Conservation (phyloP, 2,888 invertebrate species). For the Erebia epiphron region DNA sequence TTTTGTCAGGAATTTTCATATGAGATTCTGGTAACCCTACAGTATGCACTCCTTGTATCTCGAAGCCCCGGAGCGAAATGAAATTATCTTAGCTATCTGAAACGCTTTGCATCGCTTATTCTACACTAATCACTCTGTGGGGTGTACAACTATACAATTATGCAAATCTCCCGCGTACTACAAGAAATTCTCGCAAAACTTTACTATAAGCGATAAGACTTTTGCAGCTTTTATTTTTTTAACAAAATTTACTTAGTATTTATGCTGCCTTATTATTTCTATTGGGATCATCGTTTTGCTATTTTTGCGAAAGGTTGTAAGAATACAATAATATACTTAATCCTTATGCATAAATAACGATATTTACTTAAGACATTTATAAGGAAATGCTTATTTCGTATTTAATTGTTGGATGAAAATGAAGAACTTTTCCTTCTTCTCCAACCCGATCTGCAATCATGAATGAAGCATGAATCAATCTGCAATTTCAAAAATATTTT, state of each 20-base stretch:
- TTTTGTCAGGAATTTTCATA: neutral
- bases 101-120: neutral
- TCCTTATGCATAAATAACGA: neutral
- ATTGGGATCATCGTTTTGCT: neutral
- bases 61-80: neutral
- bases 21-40: neutral
- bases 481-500: too few species aligned
- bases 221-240: neutral
- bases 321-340: neutral
- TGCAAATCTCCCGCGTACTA: constrained; percentile 3
- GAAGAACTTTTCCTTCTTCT: too few species aligned
- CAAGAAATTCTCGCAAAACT: constrained; percentile 9
- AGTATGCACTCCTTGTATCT: constrained; percentile 1
- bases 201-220: neutral
- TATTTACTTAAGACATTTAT: neutral
- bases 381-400: neutral
- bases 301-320: neutral
- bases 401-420: too few species aligned
- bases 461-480: too few species aligned
- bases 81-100: constrained; percentile 5
- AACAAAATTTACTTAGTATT: neutral
- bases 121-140: constrained; percentile 3
- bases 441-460: too few species aligned
- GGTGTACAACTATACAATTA: neutral
- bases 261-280: neutral